Base-by-base conservation (phyloP, 2,888 invertebrate genomes). In the Unio pictorum region DNA sequence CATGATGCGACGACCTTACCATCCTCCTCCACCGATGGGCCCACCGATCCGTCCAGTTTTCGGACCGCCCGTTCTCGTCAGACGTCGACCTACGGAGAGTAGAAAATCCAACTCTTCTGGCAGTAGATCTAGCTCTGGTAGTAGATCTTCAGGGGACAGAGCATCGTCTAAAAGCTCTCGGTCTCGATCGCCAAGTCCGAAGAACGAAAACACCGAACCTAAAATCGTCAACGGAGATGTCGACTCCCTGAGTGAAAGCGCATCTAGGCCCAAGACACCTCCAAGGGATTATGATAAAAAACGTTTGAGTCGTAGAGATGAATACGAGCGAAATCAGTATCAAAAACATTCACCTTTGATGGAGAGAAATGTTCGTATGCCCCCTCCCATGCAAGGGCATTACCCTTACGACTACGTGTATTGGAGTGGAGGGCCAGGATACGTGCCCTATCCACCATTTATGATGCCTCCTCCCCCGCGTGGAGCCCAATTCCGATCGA, bases 271-370 rank as follows among this genome's bases (percentile, higher is more conserved):
- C 11, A 73, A 74, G 18, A 84, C 87, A 0, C 87, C 87, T 11
- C 84, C 86, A 7, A 80, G 79, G 7, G 87, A 88, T 74, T 87
- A 87, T 73, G 84, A 84, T 34, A 58, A 74, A 15, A 68, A 76
- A 26, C 74, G 82, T 5, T 69, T 77, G 70, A 82, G 82, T 69
- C 75, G 81, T 66, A 70, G 79, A 15, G 82, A 83, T 18, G 71
- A 74, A n/a, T 79, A 79, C 62, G 80, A 83, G 59, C 71, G 73
- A 30, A 66, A 63, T 61, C 65, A 67, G 11, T 64, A 59, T n/a
- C 60, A 58, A 20, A n/a, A 65, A 57, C 68, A 66, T 28, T 45
- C 62, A 4, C 64, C 68, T 3, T 62, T 67, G 18, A 20, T 66
- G 55, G 67, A 64, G 55, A 70, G 64, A 54, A 34, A 58, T 45